A percentile compares a stretch with the other conserved stretches of the same genome.
Conservation (phyloP, 2,113 vertebrate genomes). For the Clupea harengus region DNA sequence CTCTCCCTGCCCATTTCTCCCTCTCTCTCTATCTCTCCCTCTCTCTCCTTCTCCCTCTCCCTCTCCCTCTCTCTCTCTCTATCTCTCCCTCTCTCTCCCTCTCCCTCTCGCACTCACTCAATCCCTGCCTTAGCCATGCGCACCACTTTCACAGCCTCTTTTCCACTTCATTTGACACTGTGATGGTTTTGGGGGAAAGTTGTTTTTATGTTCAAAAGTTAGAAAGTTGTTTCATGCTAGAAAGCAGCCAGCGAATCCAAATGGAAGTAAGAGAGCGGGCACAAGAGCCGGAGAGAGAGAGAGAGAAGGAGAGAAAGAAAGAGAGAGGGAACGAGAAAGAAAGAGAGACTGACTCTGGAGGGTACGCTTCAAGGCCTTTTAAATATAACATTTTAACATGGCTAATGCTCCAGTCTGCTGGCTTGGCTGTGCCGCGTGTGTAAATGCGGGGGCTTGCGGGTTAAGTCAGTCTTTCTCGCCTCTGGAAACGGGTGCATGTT, state of each 20-base stretch:
- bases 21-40: neutral
- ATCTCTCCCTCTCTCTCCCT: constrained; percentile 22
- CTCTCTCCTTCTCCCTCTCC: neutral
- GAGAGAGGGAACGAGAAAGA: neutral
- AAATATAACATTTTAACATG: constrained; percentile 25
- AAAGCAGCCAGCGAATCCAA: constrained; percentile 46
- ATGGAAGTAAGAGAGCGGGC: neutral
- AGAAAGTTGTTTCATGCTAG: constrained; percentile 56
- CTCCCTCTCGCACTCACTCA: neutral
- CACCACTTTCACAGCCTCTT: constrained; percentile 45
- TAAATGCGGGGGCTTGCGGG: neutral
- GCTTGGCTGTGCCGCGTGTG: neutral
- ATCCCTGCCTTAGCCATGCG: constrained; percentile 27
- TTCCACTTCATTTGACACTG: constrained; percentile 60
- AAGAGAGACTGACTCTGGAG: neutral
- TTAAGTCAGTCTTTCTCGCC: neutral
- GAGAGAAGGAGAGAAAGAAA: constrained; percentile 3
- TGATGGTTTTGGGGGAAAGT: constrained; percentile 63
- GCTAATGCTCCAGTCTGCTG: constrained; percentile 20
- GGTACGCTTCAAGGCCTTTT: neutral
- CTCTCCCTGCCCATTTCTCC: neutral
- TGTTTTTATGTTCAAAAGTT: constrained; percentile 50
- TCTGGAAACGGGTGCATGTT: neutral
- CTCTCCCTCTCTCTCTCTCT: constrained; percentile 34
- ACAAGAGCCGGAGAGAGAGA: neutral